Base-by-base conservation (phyloP, 2,888 invertebrate species). In the Tuberolachnus salignus region DNA sequence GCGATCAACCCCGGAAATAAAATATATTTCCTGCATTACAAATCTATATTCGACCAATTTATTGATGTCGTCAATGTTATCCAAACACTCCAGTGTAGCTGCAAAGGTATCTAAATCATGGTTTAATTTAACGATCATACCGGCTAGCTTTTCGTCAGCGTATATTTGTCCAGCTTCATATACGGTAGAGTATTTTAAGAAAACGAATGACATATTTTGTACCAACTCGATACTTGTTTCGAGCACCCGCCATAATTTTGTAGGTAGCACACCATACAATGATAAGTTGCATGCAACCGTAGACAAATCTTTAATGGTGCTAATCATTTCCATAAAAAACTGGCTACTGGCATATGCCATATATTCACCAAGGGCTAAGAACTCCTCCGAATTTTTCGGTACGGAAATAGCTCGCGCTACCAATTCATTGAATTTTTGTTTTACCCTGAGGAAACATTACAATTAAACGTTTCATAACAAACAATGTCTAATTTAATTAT, bases 201-300 rank as follows among this genome's bases (percentile, higher is more conserved):
- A 92, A 80, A 95, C 89, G 0, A 92, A 91, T 84, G 91, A 91
- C 69, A 97, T 94, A 51, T 91, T 88, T 81, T 89, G 89, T 1
- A 95, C 86, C 95, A 96, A 96, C 82, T 91, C 91, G 0, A 97
- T 90, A 0, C 94, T 94, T 55, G 87, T 88, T 59, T 94, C 90
- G 83, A 95, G 95, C 64, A 92, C 91, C 42, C 88, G 86, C 8
- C 92, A 92, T 85, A 93, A 89, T 84, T 94, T 94, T 82, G 95
- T 89, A 13, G 97, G 87, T 82, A 89, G 88, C 1, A 91, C 89
- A 83, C 92, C 88, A 13, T 59, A 78, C 1, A 2, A 16, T 0
- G 67, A 78, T 55, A 59, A 2, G 6, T 57, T 19, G 16, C 49
- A 67, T 11, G 75, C 75, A 83, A 90, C 89, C 82, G 88, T 87